Percentiles rank a stretch among this genome's conserved stretches.
phyloP scores from a whole-genome alignment of 2,888 invertebrate genomes.

The Epistrophe grossulariae region DNA sequence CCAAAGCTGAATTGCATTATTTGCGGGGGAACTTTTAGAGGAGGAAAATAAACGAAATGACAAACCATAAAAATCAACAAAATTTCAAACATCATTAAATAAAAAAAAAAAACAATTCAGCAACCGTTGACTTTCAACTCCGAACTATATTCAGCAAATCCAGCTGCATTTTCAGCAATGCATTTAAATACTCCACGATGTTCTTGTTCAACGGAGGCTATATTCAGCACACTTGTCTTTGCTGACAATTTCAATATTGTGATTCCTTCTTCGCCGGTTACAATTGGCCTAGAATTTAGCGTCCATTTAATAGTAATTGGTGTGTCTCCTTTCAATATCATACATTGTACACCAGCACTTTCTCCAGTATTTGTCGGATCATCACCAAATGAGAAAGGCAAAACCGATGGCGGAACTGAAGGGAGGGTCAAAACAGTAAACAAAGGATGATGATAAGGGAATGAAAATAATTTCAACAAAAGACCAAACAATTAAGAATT shows the following conservation, averaged over 20 bases:
- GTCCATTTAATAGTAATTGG: slow-evolving; percentile 91
- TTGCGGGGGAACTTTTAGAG: slow-evolving; percentile 84
- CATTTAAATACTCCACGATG: slow-evolving; percentile 91
- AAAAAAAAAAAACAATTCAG: slow-evolving; percentile 38
- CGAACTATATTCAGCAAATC: slow-evolving; percentile 88
- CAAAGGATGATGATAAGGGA: slow-evolving; percentile 26
- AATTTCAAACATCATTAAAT: slow-evolving; percentile 17
- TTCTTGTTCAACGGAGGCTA: slow-evolving; percentile 87
- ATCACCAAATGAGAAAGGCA: slow-evolving; percentile 89
- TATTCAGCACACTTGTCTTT: slow-evolving; percentile 87
- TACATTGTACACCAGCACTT: slow-evolving; percentile 88
- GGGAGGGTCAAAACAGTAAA: slow-evolving; percentile 29
- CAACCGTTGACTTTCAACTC: slow-evolving; percentile 90
- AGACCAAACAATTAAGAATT: slow-evolving; percentile 25
- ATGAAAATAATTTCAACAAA: slow-evolving; percentile 60
- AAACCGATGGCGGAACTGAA: slow-evolving; percentile 87
- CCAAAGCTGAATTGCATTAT: slow-evolving; percentile 86
- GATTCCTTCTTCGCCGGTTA: slow-evolving; percentile 84
- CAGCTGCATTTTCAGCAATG: slow-evolving; percentile 89
- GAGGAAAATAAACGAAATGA: slow-evolving; percentile 34
- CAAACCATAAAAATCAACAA: slow-evolving; percentile 35
- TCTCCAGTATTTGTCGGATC: slow-evolving; percentile 89
- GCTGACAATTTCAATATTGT: slow-evolving; percentile 85
- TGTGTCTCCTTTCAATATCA: slow-evolving; percentile 90
- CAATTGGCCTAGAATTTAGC: slow-evolving; percentile 84